phyloP scores from a whole-genome alignment of 2,113 vertebrate species.

The Lipophrys pholis region DNA sequence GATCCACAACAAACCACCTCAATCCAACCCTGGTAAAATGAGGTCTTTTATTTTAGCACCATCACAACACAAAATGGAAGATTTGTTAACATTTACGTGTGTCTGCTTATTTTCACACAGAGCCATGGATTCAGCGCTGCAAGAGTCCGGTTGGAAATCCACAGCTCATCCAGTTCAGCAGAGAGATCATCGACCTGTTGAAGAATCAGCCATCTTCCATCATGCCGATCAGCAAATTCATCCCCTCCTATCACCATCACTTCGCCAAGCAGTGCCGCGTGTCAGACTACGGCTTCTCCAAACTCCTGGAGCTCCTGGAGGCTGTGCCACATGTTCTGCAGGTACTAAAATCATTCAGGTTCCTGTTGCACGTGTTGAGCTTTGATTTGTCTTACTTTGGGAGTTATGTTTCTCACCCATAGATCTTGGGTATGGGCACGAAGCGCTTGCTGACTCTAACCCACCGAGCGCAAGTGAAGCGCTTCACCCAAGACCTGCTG shows the following conservation, averaged over 20 bases:
- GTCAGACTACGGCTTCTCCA: slow-evolving; percentile 96
- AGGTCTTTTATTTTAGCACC: neutral
- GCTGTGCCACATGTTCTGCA: slow-evolving; percentile 97
- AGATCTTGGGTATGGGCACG: slow-evolving; percentile 97
- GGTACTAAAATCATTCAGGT: slow-evolving; percentile 65
- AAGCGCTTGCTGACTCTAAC: slow-evolving; percentile 94
- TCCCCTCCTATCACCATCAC: slow-evolving; percentile 96
- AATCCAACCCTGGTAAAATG: slow-evolving; percentile 87
- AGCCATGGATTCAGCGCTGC: slow-evolving; percentile 93
- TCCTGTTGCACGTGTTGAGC: neutral
- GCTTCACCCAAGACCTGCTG: slow-evolving; percentile 95
- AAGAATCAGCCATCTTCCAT: slow-evolving; percentile 91
- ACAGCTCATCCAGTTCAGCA: slow-evolving; percentile 96
- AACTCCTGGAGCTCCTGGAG: slow-evolving; percentile 94
- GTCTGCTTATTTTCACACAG: slow-evolving; percentile 66
- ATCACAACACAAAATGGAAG: neutral
- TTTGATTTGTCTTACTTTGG: neutral
- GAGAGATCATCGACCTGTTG: slow-evolving; percentile 95
- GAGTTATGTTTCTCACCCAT: slow-evolving; percentile 21
- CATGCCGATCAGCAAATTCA: slow-evolving; percentile 93
- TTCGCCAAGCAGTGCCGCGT: slow-evolving; percentile 98
- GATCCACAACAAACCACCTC: slow-evolving; percentile 96
- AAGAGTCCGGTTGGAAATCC: slow-evolving; percentile 97
- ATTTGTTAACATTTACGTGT: neutral
- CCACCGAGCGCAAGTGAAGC: slow-evolving; percentile 96